Conservation (phyloP, 2,888 invertebrate genomes). For the Tenthredo amoena region DNA sequence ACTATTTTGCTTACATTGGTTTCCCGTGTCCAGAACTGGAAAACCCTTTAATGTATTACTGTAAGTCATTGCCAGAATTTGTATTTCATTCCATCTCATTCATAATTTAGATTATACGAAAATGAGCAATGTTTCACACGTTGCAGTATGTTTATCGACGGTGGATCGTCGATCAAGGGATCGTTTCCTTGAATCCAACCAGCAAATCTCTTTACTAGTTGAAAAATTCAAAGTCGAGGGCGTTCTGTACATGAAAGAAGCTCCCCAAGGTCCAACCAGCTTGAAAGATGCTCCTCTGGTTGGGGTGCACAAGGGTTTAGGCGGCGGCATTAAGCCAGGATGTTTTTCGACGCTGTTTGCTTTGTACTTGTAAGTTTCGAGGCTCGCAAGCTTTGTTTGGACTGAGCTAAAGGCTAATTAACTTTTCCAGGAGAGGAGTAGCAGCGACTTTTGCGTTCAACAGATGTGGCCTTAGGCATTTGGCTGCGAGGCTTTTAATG, state of each 20-base stretch:
- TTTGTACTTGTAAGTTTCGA: constrained; percentile 69
- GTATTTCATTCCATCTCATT: not conserved
- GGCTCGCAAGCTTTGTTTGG: constrained; percentile 52
- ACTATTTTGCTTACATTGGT: constrained; percentile 96
- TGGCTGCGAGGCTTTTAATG: constrained; percentile 87
- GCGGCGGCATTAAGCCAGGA: constrained; percentile 74
- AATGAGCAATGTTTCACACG: not conserved
- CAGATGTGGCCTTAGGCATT: constrained; percentile 86
- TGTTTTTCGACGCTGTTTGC: constrained; percentile 74
- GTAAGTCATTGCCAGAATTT: constrained; percentile 81
- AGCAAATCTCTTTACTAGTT: constrained; percentile 94
- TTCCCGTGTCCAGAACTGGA: constrained; percentile 98
- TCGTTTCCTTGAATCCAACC: constrained; percentile 95
- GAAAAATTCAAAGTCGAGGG: constrained; percentile 95
- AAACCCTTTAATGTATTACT: constrained; percentile 98
- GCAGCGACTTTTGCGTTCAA: constrained; percentile 90
- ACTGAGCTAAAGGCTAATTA: constrained; percentile 43
- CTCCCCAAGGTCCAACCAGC: constrained; percentile 71
- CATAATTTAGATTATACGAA: constrained; percentile 7
- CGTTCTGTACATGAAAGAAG: constrained; percentile 85
- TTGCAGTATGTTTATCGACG: constrained; percentile 87
- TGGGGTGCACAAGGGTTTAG: constrained; percentile 72
- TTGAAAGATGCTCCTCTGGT: constrained; percentile 73
- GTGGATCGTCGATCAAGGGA: constrained; percentile 92
- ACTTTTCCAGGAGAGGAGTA: constrained; percentile 83